Evolutionary conservation across 1,140 invertebrate species (phyloP).

Genomic region (Drosophila kurseongensis): DNA sequence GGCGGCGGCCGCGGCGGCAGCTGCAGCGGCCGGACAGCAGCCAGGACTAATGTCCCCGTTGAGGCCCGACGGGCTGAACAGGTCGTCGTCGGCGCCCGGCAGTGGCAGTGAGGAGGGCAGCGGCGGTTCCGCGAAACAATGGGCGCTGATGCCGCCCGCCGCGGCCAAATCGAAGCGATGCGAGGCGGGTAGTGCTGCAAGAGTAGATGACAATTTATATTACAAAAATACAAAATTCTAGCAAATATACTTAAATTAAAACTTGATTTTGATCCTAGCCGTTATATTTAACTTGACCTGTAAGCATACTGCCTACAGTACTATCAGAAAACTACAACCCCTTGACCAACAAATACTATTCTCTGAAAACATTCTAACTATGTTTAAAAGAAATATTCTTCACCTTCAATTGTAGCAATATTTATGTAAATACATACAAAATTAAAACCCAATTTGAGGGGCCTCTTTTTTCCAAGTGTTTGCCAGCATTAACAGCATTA

Average conservation of each 20-base stretch:
- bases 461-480: slow-evolving; percentile 1
- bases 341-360: no score
- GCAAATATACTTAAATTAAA: no score
- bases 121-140: slow-evolving; percentile 88
- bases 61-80: slow-evolving; percentile 89
- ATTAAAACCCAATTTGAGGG: slow-evolving; percentile 6
- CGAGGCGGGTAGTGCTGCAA: slow-evolving; percentile 86
- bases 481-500: slow-evolving; percentile 62
- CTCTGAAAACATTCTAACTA: no score
- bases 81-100: slow-evolving; percentile 91
- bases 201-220: not conserved
- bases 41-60: slow-evolving; percentile 86
- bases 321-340: no score
- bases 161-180: slow-evolving; percentile 85
- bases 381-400: not conserved
- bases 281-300: no score
- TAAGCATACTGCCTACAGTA: no score
- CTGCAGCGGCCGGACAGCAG: slow-evolving; percentile 80
- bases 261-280: no score
- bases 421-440: not conserved
- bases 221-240: not conserved
- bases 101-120: slow-evolving; percentile 88
- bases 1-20: slow-evolving; percentile 77
- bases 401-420: not conserved
- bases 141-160: slow-evolving; percentile 85